A percentile compares a stretch with the other conserved stretches of the same genome.
Evolutionary conservation across 2,797 vertebrate species (phyloP).

Genomic region (Myotis pilosus): DNA sequence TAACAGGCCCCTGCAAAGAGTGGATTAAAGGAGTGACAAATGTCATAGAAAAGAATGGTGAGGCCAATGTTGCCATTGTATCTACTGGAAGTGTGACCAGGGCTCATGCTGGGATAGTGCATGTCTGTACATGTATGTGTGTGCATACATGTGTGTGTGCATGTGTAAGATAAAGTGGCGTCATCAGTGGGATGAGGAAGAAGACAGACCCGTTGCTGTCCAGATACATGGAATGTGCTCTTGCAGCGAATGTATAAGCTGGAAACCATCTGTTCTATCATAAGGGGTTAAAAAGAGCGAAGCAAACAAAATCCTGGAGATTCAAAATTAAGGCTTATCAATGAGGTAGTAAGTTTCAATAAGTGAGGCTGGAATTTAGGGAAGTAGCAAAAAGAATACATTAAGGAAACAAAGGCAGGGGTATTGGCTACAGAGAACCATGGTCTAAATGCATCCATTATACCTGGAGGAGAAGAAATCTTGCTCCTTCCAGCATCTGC

Average conservation of each 20-base stretch:
- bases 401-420: not conserved
- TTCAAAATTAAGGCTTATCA: not conserved
- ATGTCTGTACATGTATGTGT: not conserved
- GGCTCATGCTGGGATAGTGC: not conserved
- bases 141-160: not conserved
- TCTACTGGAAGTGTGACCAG: not conserved
- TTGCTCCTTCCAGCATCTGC: not conserved
- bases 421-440: not conserved
- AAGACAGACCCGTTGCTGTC: not conserved
- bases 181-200: not conserved
- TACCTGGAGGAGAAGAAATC: not conserved
- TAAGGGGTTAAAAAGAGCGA: not conserved
- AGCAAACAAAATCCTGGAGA: not conserved
- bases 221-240: not conserved
- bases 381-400: not conserved
- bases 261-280: not conserved
- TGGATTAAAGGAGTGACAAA: not conserved
- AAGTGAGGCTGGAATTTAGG: conserved; percentile 6
- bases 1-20: not conserved
- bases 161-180: too few species aligned
- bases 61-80: not conserved
- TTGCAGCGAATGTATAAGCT: not conserved
- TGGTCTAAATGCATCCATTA: not conserved
- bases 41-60: not conserved
- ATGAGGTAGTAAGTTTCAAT: not conserved